Base-by-base conservation (phyloP, 2,888 invertebrate genomes). In the Alcis repandata region DNA sequence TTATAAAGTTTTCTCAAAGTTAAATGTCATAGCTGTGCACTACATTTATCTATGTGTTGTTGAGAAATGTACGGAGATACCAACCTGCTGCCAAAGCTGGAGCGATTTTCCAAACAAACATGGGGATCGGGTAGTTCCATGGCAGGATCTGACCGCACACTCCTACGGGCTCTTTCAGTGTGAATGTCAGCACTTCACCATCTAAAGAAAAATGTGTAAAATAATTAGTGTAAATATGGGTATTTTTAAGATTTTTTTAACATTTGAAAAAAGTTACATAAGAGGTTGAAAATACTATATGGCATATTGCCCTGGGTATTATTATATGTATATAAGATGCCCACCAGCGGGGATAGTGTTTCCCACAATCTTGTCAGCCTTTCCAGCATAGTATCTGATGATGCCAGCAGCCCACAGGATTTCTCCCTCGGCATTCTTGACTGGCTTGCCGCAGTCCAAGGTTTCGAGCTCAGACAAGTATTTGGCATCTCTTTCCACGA, bases 21-120 rank as follows among this genome's bases (percentile, higher is more conserved):
- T n/a, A n/a, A n/a, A n/a, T n/a, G n/a, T n/a, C n/a, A n/a, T n/a
- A n/a, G n/a, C n/a, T n/a, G n/a, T n/a, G n/a, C n/a, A n/a, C n/a
- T n/a, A n/a, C n/a, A n/a, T n/a, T n/a, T n/a, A n/a, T n/a, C n/a
- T n/a, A n/a, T n/a, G n/a, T n/a, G n/a, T n/a, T n/a, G n/a, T n/a
- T n/a, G n/a, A n/a, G n/a, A n/a, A n/a, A n/a, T n/a, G n/a, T n/a
- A n/a, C n/a, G 6, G 27, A 27, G 1, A 15, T 32, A 32, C 75
- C 73, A 72, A 90, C 91, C 91, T 64, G 96, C 96, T 20, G 96
- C 95, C 51, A 97, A 83, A 7, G 97, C 96, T 0, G 97, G 97
- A 0, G 94, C 98, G 36, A 99, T 94, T 89, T 99, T 99, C 98
- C 98, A 99, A 0, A 97, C 95, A 85, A 97, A 95, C 99, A 99